Evolutionary conservation across 1,140 invertebrate genomes (phyloP), one percentile per base, ranked within the genome.

Genomic region (Caenorhabditis briggsae): DNA sequence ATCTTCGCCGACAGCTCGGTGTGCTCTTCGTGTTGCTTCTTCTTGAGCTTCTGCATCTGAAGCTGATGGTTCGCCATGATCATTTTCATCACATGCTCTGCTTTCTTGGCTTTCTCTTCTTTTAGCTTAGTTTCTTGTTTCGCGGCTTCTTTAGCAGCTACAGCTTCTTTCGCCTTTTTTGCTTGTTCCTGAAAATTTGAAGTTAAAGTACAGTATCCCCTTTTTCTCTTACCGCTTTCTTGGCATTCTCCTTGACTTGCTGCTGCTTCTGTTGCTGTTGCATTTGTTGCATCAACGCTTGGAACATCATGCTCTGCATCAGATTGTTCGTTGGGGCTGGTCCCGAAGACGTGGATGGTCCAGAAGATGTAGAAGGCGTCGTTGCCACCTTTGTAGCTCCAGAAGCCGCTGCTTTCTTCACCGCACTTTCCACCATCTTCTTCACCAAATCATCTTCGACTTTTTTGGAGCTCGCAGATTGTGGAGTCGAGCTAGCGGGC

Each of bases 241-340:
- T 82, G 46, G 16, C 20, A 46, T 43, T 41, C 48, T 82, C 50
- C 56, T 86, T 70, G 11, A 48, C 33, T 46, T 83, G 55, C 12
- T 83, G 82, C 20, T 83, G 55, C 23, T 61, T 33, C n/a, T 83
- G 55, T 5, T 83, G 82, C 14, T 83, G 55, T 14, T 59, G 53
- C 16, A 82, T 48, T 23, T 86, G 85, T 18, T 56, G 74, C 82
- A 86, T 82, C 74, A 82, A 11, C 56, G 82, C 23, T 56, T 82
- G 70, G 74, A 74, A 82, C 74, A 86, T 86, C 41, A 70, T 18
- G 43, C 82, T 56, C 14, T 82, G 53, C 74, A 82, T 25, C 65
- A 59, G 53, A 41, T 86, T 86, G 74, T 53, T 85, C 0, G 25
- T 14, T 18, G 23, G 11, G 0, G 50, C 59, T 8, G 53, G 14